Conservation (phyloP, 2,797 vertebrate genomes). For the Dryobates pubescens region DNA sequence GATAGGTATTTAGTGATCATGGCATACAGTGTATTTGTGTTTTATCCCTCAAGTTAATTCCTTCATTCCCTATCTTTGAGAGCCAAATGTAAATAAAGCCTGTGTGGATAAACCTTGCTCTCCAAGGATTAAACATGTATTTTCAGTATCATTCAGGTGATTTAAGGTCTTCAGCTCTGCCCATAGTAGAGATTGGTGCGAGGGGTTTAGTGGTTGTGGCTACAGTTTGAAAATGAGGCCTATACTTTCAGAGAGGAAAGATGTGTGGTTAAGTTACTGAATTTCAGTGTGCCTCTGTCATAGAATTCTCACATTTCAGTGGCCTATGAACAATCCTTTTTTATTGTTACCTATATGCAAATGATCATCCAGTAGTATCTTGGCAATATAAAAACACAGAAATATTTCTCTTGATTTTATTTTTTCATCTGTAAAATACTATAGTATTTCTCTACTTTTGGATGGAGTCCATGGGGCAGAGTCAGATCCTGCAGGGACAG, state of each 20-base stretch:
- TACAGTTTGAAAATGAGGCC: background rate
- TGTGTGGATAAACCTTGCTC: background rate
- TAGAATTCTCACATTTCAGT: background rate
- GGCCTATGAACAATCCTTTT: background rate
- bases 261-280: background rate
- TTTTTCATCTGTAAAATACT: background rate
- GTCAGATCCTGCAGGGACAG: background rate
- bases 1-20: background rate
- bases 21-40: background rate
- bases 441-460: background rate
- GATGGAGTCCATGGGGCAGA: background rate
- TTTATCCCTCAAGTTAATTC: background rate
- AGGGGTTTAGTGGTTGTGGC: background rate
- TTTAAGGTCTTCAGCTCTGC: background rate
- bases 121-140: background rate
- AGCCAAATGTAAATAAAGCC: background rate
- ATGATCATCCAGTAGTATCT: background rate
- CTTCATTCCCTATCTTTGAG: background rate
- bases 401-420: background rate
- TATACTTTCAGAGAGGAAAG: background rate
- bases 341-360: background rate
- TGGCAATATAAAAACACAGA: background rate
- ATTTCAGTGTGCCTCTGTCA: background rate
- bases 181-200: accelerated
- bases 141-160: background rate